These are phyloP conservation scores for Progne subis DNA, from an alignment of 2,113 vertebrate genomes.

Conservation along the genomic window DNA sequence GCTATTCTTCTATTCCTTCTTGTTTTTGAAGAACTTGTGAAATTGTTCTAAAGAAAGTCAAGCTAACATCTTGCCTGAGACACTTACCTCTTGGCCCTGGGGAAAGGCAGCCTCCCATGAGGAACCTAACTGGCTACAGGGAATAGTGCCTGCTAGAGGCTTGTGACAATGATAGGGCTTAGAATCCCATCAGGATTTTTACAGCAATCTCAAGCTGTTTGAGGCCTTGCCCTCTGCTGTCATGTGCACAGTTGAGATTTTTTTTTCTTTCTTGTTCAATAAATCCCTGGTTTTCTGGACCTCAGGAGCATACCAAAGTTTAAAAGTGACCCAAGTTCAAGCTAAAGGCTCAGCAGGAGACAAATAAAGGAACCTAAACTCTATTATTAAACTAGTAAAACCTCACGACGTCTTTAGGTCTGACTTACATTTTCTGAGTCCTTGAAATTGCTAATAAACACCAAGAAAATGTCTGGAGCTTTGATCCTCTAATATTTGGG, in stretches of 20 bases:
- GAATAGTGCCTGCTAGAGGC: background rate
- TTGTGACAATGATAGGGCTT: background rate
- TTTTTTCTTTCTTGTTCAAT: constrained; percentile 38
- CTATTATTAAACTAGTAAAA: constrained; percentile 49
- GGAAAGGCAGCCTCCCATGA: background rate
- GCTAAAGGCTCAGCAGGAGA: constrained; percentile 54
- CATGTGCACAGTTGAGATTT: constrained; percentile 23
- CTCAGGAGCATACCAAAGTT: constrained; percentile 13
- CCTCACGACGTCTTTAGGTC: background rate
- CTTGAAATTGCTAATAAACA: constrained; percentile 48
- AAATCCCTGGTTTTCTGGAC: constrained; percentile 41
- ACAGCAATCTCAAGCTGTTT: constrained; percentile 55
- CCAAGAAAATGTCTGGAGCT: background rate
- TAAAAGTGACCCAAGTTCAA: constrained; percentile 59
- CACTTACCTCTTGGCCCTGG: background rate
- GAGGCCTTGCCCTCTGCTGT: constrained; percentile 54
- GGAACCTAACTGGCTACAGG: background rate
- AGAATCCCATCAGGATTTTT: constrained; percentile 54
- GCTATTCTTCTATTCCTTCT: background rate
- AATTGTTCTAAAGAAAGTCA: background rate
- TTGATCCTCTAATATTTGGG: background rate
- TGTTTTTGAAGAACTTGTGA: background rate
- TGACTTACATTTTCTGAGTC: constrained; percentile 31
- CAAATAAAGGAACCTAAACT: constrained; percentile 40
- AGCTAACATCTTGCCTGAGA: background rate